Percentiles rank a stretch among this genome's conserved stretches.
Conservation (phyloP, 1,140 invertebrate species). For the Eulimnadia texana region DNA sequence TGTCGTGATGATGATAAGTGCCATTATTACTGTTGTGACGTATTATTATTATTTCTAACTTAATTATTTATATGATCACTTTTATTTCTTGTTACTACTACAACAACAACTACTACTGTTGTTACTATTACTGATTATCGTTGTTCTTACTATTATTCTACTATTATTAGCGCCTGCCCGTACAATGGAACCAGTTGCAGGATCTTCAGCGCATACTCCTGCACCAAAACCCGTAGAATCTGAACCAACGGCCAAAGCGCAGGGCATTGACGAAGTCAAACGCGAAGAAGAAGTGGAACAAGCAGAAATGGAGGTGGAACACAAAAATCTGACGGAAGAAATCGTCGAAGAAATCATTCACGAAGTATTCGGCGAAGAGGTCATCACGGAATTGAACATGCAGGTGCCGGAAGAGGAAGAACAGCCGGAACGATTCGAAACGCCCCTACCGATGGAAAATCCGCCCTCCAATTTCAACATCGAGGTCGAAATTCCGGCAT, state of each 20-base stretch:
- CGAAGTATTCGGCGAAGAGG: neutral
- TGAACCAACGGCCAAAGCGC: neutral
- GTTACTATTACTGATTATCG: too few species aligned
- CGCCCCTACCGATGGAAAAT: neutral
- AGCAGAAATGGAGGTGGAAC: neutral
- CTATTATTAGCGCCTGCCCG: too few species aligned
- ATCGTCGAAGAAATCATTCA: conserved; percentile 1
- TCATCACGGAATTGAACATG: conserved; percentile 2
- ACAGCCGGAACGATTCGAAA: neutral
- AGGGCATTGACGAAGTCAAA: neutral
- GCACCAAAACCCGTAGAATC: neutral
- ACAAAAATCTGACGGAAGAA: neutral
- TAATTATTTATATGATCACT: too few species aligned
- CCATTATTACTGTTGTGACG: too few species aligned
- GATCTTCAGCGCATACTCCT: too few species aligned
- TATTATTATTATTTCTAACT: too few species aligned
- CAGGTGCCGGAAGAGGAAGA: conserved; percentile 3
- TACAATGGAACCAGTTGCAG: too few species aligned
- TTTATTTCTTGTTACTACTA: too few species aligned
- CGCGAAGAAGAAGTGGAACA: neutral
- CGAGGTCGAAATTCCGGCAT: neutral
- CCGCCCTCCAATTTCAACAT: neutral
- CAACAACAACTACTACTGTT: too few species aligned
- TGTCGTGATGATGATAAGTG: too few species aligned
- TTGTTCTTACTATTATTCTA: too few species aligned